A percentile compares a stretch with the other conserved stretches of the same genome.
Conservation (phyloP, 1,140 invertebrate species). For the Acromyrmex echinatior region DNA sequence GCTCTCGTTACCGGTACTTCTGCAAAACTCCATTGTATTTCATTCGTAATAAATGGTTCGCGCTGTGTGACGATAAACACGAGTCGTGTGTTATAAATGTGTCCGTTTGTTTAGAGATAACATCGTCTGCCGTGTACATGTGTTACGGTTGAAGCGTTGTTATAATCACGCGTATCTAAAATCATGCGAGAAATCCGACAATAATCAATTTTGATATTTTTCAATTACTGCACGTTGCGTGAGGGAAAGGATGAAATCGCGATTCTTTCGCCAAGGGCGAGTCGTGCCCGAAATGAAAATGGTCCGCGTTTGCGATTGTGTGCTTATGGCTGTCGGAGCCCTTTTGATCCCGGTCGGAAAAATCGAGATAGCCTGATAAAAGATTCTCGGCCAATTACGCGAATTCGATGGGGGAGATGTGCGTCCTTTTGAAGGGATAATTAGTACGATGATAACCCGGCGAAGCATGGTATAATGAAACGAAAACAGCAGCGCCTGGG, state of each 20-base stretch:
- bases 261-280: slow-evolving; percentile 13
- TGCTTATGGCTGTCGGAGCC: slow-evolving; percentile 13
- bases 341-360: slow-evolving; percentile 42
- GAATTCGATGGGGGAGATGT: slow-evolving; percentile 15
- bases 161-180: slow-evolving; percentile 14
- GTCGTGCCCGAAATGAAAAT: slow-evolving; percentile 17
- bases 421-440: slow-evolving; percentile 76
- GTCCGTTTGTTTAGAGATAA: slow-evolving; percentile 52
- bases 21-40: slow-evolving; percentile 59
- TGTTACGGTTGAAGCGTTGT: not conserved
- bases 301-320: not conserved
- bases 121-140: not conserved
- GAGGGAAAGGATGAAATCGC: not conserved
- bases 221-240: not conserved
- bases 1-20: slow-evolving; percentile 57
- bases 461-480: slow-evolving; percentile 82
- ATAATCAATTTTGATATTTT: slow-evolving; percentile 9
- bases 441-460: slow-evolving; percentile 80
- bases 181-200: not conserved
- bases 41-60: slow-evolving; percentile 53
- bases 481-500: slow-evolving; percentile 78
- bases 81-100: slow-evolving; percentile 38
- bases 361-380: slow-evolving; percentile 42
- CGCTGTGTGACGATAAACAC: slow-evolving; percentile 38
- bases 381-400: slow-evolving; percentile 51